A percentile compares a stretch with the other conserved stretches of the same genome.
Conservation (phyloP, 1,140 invertebrate genomes). For the Brachionus rotundiformis region DNA sequence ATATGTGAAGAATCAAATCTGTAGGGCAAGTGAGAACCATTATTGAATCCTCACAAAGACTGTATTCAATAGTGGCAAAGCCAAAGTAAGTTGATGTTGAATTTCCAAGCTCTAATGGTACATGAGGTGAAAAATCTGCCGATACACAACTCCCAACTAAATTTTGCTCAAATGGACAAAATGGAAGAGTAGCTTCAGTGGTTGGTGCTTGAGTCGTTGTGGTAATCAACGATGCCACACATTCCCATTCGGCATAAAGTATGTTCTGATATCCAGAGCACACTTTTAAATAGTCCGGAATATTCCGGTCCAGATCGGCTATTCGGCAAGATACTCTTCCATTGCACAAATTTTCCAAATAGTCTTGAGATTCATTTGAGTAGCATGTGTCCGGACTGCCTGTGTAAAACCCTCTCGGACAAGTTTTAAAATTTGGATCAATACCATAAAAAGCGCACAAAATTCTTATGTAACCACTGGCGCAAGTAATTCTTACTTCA, state of each 20-base stretch:
- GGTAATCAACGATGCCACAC: background rate
- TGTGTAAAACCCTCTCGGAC: background rate
- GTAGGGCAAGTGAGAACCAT: constrained; percentile 40
- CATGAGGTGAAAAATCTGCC: background rate
- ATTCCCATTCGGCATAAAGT: constrained; percentile 41
- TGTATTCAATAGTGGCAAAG: background rate
- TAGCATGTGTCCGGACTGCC: constrained; percentile 36
- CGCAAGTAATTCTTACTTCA: background rate
- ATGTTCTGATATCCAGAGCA: constrained; percentile 22
- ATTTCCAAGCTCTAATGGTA: background rate
- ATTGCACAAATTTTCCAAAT: background rate
- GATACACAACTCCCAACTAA: constrained; percentile 1
- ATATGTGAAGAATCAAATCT: constrained; percentile 27
- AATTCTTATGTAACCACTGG: background rate
- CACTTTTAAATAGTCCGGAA: background rate
- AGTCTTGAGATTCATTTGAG: background rate
- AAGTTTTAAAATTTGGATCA: constrained; percentile 35
- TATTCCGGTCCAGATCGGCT: background rate
- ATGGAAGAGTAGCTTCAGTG: constrained; percentile 26
- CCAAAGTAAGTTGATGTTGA: constrained; percentile 6
- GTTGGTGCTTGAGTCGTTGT: constrained; percentile 3
- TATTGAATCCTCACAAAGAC: constrained; percentile 12
- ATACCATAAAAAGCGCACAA: constrained; percentile 45
- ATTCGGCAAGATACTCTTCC: background rate
- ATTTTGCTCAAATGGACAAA: constrained; percentile 40